phyloP scores from a whole-genome alignment of 2,113 vertebrate species.

The Triplophysa dalaica region DNA sequence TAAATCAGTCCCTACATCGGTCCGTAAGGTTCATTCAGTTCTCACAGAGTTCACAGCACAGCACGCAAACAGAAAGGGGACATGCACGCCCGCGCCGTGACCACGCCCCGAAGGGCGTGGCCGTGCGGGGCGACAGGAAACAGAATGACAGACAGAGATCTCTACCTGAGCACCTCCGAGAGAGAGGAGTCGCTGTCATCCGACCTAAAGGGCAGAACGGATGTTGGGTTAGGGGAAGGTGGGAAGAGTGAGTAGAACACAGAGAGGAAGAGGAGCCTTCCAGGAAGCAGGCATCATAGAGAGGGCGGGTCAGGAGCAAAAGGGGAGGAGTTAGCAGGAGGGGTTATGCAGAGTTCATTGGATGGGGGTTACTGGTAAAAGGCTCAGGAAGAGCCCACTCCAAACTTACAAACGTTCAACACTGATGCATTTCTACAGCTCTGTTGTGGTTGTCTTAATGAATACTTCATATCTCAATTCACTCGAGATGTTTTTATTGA shows the following conservation, averaged over 20 bases:
- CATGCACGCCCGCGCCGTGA: constrained; percentile 64
- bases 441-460: not conserved
- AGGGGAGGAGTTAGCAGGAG: constrained; percentile 55
- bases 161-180: constrained; percentile 99
- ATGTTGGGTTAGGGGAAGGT: constrained; percentile 85
- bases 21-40: constrained; percentile 59
- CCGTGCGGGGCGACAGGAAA: constrained; percentile 57
- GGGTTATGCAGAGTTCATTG: constrained; percentile 50
- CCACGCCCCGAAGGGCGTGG: constrained; percentile 46
- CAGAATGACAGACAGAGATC: constrained; percentile 72
- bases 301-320: constrained; percentile 24
- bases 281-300: constrained; percentile 50
- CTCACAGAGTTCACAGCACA: constrained; percentile 46
- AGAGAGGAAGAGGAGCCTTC: constrained; percentile 29
- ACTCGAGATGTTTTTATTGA: constrained; percentile 19
- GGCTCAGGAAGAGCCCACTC: constrained; percentile 32
- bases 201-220: constrained; percentile 98
- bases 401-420: not conserved
- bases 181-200: constrained; percentile 99
- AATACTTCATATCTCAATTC: constrained; percentile 12
- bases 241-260: constrained; percentile 52
- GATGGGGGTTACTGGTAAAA: constrained; percentile 43
- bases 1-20: not conserved
- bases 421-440: not conserved
- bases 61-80: constrained; percentile 47